These are phyloP conservation scores for Solea solea DNA, from an alignment of 2,113 vertebrate genomes.

Conservation along the genomic window DNA sequence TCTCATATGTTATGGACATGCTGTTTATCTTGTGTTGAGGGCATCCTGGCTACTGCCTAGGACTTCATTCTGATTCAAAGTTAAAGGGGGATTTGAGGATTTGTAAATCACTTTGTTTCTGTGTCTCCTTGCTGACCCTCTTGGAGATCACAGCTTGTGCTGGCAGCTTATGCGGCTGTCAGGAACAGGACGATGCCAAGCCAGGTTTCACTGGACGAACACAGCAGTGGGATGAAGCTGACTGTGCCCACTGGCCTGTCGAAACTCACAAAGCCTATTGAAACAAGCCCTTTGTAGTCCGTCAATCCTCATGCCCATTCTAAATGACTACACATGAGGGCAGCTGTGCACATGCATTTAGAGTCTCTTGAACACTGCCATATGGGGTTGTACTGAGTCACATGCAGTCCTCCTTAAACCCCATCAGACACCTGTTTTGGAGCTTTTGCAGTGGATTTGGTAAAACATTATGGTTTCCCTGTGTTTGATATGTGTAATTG, in stretches of 20 bases:
- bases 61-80: too few relatives aligned
- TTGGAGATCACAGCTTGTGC: slow-evolving; percentile 42
- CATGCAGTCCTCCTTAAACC: neutral
- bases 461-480: neutral
- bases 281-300: slow-evolving; percentile 13
- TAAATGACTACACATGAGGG: slow-evolving; percentile 35
- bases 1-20: too few relatives aligned
- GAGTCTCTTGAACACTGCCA: slow-evolving; percentile 28
- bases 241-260: slow-evolving; percentile 53
- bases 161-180: slow-evolving; percentile 36
- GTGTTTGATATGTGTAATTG: too few relatives aligned
- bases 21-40: too few relatives aligned
- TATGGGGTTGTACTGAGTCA: slow-evolving; percentile 35
- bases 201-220: slow-evolving; percentile 35
- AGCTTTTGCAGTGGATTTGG: neutral
- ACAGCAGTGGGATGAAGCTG: slow-evolving; percentile 4
- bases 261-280: slow-evolving; percentile 23
- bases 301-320: slow-evolving; percentile 48
- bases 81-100: too few relatives aligned
- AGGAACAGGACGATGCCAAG: slow-evolving; percentile 16
- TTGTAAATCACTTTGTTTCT: neutral
- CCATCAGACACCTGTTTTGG: neutral
- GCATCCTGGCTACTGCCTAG: too few relatives aligned
- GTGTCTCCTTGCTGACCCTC: neutral
- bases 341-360: slow-evolving; percentile 18